Conservation (phyloP, 2,888 invertebrate genomes). For the Pyrochroa serraticornis region DNA sequence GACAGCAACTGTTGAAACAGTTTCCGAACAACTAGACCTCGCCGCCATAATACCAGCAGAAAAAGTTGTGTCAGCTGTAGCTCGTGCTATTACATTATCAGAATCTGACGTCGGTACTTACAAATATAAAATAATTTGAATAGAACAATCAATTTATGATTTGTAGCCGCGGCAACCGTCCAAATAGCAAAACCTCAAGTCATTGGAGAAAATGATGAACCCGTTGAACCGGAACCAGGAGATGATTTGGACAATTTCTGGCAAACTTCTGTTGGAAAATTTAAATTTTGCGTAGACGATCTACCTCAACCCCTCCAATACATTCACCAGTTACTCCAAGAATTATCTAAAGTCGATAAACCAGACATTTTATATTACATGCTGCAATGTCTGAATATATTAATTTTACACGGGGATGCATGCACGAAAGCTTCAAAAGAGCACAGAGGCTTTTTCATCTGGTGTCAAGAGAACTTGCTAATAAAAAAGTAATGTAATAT, state of each 20-base stretch:
- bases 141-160: conserved; percentile 2
- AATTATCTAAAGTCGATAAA: conserved; percentile 79
- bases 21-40: conserved; percentile 88
- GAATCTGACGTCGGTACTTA: conserved; percentile 82
- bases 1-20: conserved; percentile 95
- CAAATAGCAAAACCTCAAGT: conserved; percentile 78
- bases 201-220: conserved; percentile 76
- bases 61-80: conserved; percentile 77
- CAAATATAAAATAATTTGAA: neutral
- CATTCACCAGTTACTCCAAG: conserved; percentile 87
- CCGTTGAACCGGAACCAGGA: conserved; percentile 70
- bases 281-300: conserved; percentile 87
- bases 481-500: conserved; percentile 79
- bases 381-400: conserved; percentile 87
- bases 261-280: conserved; percentile 92
- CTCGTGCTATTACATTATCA: conserved; percentile 84
- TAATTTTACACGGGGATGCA: conserved; percentile 94
- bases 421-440: conserved; percentile 84
- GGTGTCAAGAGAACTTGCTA: conserved; percentile 94
- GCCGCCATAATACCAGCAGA: conserved; percentile 84
- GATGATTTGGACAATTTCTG: conserved; percentile 86
- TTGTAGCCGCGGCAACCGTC: conserved; percentile 64
- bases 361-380: conserved; percentile 94
- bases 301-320: conserved; percentile 92
- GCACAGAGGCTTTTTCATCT: conserved; percentile 90